Evolutionary conservation across 1,140 invertebrate species (phyloP).

Genomic region (Drosophila ficusphila): DNA sequence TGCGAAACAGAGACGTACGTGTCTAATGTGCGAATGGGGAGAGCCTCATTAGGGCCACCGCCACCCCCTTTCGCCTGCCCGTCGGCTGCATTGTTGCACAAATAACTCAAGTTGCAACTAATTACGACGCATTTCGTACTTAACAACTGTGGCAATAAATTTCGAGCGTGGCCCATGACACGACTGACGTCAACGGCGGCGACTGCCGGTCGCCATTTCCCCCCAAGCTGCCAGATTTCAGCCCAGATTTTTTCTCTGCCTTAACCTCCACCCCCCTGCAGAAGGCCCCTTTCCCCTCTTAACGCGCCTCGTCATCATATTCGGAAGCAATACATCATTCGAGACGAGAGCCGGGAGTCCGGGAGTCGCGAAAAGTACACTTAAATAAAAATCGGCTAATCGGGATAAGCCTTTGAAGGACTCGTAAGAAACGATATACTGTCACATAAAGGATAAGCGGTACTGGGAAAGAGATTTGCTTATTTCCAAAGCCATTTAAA

Average conservation of each 20-base stretch:
- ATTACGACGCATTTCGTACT: conserved; percentile 81
- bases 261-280: conserved; percentile 6
- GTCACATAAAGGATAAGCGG: no score
- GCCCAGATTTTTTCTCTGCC: conserved; percentile 47
- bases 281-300: conserved; percentile 37
- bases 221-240: conserved; percentile 43
- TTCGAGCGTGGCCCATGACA: conserved; percentile 76
- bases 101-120: conserved; percentile 83
- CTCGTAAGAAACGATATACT: no score
- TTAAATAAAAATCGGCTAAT: background rate
- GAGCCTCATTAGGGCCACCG: conserved; percentile 54
- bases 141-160: conserved; percentile 81
- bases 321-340: conserved; percentile 82
- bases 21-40: conserved; percentile 74
- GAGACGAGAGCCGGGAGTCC: conserved; percentile 14
- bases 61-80: background rate
- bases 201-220: conserved; percentile 40
- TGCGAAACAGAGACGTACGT: conserved; percentile 62
- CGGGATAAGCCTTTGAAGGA: no score
- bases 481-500: background rate
- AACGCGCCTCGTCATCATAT: conserved; percentile 81
- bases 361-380: conserved; percentile 19
- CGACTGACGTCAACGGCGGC: conserved; percentile 62
- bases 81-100: conserved; percentile 74
- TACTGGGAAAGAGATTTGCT: background rate